A percentile compares a stretch with the other conserved stretches of the same genome.
These are phyloP conservation scores for Poeciliopsis presidionis DNA, from an alignment of 2,797 vertebrate genomes.

Conservation along the genomic window DNA sequence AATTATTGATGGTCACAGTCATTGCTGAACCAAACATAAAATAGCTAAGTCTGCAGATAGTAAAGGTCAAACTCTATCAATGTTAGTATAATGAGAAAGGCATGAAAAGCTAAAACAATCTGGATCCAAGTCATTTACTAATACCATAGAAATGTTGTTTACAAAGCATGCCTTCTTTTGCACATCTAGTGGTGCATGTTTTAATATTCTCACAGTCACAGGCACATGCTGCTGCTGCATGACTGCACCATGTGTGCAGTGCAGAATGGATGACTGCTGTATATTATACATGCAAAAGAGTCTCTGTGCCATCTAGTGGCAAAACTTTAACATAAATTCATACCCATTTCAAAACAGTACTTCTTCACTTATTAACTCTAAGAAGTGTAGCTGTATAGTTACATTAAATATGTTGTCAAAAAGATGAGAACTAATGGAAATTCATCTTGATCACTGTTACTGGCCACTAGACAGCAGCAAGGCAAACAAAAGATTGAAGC, in stretches of 20 bases:
- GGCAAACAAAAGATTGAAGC: not conserved
- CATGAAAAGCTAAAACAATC: conserved; percentile 20
- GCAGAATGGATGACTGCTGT: conserved; percentile 15
- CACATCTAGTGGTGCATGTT: conserved; percentile 34
- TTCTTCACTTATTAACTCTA: not conserved
- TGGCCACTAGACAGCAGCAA: conserved; percentile 53
- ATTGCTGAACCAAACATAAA: not conserved
- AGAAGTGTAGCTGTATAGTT: not conserved
- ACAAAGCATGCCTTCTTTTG: conserved; percentile 2
- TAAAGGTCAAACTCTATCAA: conserved; percentile 43
- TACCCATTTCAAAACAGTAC: not conserved
- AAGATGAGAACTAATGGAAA: not conserved
- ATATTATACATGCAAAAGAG: not conserved
- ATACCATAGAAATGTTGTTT: conserved; percentile 47
- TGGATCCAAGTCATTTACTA: conserved; percentile 36
- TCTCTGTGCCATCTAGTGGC: conserved; percentile 60
- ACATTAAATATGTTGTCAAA: not conserved
- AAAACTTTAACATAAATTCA: not conserved
- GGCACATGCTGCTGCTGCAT: conserved; percentile 58
- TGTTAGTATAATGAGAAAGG: conserved; percentile 31
- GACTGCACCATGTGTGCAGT: conserved; percentile 61
- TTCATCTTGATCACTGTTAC: not conserved
- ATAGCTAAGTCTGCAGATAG: conserved; percentile 27
- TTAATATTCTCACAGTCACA: conserved; percentile 28
- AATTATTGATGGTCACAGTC: not conserved